Evolutionary conservation across 2,888 invertebrate genomes (phyloP).

Genomic region (Cheilosia grossa): DNA sequence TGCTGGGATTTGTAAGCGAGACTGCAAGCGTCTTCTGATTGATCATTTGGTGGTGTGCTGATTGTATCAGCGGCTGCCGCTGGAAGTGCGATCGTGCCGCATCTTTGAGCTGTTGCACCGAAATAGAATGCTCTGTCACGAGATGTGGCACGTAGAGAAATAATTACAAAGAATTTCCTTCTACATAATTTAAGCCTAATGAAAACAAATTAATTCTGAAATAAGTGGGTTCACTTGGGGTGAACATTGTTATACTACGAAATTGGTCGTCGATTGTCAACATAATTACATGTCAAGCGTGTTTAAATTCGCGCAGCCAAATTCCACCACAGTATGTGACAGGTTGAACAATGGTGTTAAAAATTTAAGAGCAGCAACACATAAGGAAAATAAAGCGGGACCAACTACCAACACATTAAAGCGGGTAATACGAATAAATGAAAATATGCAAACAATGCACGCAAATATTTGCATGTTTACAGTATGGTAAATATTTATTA

Average conservation of each 20-base stretch:
- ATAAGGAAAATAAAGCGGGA: not conserved
- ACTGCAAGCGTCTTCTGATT: conserved; percentile 63
- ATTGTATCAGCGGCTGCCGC: conserved; percentile 48
- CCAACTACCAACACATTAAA: too few relatives aligned
- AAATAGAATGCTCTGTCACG: conserved; percentile 64
- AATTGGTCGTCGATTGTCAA: conserved; percentile 72
- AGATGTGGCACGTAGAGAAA: conserved; percentile 71
- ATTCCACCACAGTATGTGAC: conserved; percentile 60
- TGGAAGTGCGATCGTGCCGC: conserved; percentile 67
- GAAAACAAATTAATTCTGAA: conserved; percentile 74
- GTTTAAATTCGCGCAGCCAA: conserved; percentile 41
- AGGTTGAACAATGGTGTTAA: conserved; percentile 46
- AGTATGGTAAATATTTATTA: too few relatives aligned
- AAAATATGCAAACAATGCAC: too few relatives aligned
- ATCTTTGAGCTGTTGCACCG: conserved; percentile 42
- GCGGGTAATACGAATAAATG: too few relatives aligned
- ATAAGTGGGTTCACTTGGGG: conserved; percentile 73
- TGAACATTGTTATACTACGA: conserved; percentile 56
- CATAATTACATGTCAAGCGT: conserved; percentile 67
- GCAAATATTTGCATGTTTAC: too few relatives aligned
- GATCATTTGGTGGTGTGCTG: conserved; percentile 70
- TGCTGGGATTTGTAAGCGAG: conserved; percentile 74
- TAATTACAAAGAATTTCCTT: conserved; percentile 69
- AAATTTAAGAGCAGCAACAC: conserved; percentile 20
- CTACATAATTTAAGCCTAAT: conserved; percentile 68